Base-by-base conservation (phyloP, 2,113 vertebrate species). In the Centropus bengalensis region DNA sequence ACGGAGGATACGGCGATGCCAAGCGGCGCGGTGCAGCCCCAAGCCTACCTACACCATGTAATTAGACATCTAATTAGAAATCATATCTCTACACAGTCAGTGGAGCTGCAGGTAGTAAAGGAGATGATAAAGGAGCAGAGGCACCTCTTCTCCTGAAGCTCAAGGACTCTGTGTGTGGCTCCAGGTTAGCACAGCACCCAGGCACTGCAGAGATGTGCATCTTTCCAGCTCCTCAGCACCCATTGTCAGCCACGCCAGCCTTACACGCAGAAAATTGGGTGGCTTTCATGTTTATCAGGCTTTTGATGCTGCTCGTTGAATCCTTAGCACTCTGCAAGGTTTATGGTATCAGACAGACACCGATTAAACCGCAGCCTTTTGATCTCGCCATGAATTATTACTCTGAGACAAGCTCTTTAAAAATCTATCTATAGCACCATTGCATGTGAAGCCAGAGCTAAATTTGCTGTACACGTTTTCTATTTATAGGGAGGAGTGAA, bases 361-460 rank as follows among this genome's bases (percentile, higher is more conserved):
- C 0, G 24, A 90, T 94, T 94, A 95, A 94, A 76, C 91, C 82
- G 32, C 6, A 93, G 86, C 93, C 92, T 81, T 95, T 92, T 91
- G 95, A 97, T 94, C 91, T 90, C 66, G 54, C 82, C 80, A 56
- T 86, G 94, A 96, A 93, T 96, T 96, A 92, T 89, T 86, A 78
- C 86, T 88, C 32, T 47, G 75, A 95, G 95, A 95, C 92, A 89
- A 89, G 90, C 93, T 87, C 92, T 91, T 94, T 93, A 87, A 69
- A 79, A 92, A 79, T 67, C 94, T 89, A 91, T 91, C 92, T 94
- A 85, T 86, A 91, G 94, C 9, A 13, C 63, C 42, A 3, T 12
- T 51, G 81, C 19, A 7, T 52, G 92, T 81, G 88, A 80, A 91
- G 73, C 77, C 40, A 32, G 88, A 70, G 87, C 91, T 89, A 62